Evolutionary conservation across 2,113 vertebrate genomes (phyloP).

Genomic region (Petromus typicus): DNA sequence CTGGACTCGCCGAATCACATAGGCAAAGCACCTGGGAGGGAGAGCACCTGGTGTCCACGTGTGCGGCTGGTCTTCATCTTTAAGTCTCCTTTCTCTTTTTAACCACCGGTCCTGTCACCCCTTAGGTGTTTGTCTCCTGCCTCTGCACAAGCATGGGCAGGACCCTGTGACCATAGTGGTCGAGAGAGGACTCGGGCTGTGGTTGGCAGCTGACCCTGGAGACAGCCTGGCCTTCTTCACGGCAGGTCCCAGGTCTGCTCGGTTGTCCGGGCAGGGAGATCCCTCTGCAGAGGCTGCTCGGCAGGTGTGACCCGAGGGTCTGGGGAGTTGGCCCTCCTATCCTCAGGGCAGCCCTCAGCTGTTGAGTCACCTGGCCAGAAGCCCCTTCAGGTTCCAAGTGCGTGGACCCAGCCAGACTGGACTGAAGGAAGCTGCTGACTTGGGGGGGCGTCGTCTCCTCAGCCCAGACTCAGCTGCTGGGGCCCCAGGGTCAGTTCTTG

Average conservation of each 20-base stretch:
- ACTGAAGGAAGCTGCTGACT: not conserved
- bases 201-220: not conserved
- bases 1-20: rapidly evolving
- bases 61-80: not conserved
- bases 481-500: not conserved
- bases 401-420: not conserved
- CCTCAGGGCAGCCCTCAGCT: not conserved
- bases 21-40: not conserved
- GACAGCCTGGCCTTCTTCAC: not conserved
- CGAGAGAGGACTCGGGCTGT: not conserved
- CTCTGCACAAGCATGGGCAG: not conserved
- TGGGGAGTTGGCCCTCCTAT: not conserved
- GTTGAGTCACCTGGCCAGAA: not conserved
- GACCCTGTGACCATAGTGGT: not conserved
- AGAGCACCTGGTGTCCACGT: not conserved
- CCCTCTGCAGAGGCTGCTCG: no score
- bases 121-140: not conserved
- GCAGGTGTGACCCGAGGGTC: not conserved
- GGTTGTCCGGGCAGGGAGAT: not conserved
- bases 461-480: no score
- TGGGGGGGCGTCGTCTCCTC: not conserved
- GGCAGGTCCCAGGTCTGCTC: not conserved
- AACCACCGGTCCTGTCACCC: not conserved
- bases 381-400: not conserved
- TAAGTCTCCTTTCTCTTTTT: not conserved